phyloP scores from a whole-genome alignment of 2,888 invertebrate species.

The Amblyjoppa fuscipennis region DNA sequence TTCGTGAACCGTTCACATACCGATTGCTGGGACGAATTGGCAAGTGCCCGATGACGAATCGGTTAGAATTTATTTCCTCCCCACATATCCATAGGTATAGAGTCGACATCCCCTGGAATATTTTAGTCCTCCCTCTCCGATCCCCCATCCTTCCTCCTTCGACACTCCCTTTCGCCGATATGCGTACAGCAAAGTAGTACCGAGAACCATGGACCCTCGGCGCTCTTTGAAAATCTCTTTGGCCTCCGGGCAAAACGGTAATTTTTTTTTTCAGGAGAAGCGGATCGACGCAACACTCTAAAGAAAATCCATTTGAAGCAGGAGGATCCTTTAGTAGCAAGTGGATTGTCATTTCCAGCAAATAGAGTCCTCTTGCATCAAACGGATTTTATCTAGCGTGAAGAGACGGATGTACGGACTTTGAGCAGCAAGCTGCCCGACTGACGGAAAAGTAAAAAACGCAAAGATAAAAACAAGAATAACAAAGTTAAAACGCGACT shows the following conservation, averaged over 20 bases:
- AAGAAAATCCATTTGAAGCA: too few relatives aligned
- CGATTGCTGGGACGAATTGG: slow-evolving; percentile 35
- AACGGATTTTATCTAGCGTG: too few relatives aligned
- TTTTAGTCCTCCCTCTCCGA: slow-evolving; percentile 66
- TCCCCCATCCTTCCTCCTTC: slow-evolving; percentile 49
- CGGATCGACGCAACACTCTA: not conserved
- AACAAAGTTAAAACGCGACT: slow-evolving; percentile 37
- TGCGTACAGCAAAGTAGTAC: slow-evolving; percentile 6
- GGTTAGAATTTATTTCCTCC: slow-evolving; percentile 63
- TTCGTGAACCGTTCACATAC: slow-evolving; percentile 41
- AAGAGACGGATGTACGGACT: not conserved
- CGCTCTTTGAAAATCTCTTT: slow-evolving; percentile 59
- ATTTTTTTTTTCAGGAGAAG: slow-evolving; percentile 30
- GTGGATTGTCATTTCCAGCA: too few relatives aligned
- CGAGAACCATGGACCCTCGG: slow-evolving; percentile 14
- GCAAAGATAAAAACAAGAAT: slow-evolving; percentile 31
- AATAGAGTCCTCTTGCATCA: not conserved
- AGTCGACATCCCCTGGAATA: slow-evolving; percentile 51
- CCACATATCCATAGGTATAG: slow-evolving; percentile 27
- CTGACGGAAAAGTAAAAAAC: not conserved
- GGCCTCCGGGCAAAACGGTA: slow-evolving; percentile 61
- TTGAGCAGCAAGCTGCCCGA: not conserved
- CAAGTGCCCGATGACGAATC: slow-evolving; percentile 64
- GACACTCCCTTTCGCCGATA: slow-evolving; percentile 54
- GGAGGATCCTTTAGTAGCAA: too few relatives aligned